phyloP scores from a whole-genome alignment of 1,140 invertebrate species.

The Radopholus similis region DNA sequence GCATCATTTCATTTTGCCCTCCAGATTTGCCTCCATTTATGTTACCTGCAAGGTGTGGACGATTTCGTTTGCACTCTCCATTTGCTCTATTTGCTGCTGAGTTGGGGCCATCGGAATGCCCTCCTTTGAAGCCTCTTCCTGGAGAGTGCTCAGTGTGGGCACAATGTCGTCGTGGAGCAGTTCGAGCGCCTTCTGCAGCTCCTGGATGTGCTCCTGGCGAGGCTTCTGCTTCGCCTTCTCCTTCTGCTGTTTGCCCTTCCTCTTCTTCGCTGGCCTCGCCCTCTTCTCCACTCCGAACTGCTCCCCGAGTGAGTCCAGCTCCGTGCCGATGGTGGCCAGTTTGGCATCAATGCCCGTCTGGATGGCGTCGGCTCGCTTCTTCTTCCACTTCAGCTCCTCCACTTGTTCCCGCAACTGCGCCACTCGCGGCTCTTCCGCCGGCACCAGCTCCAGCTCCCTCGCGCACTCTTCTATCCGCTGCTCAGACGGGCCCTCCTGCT shows the following conservation, averaged over 20 bases:
- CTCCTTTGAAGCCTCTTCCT: not conserved
- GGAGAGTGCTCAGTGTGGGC: not conserved
- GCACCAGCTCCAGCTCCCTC: not conserved
- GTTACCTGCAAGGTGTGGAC: not conserved
- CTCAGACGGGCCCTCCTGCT: not conserved
- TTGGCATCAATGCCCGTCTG: not conserved
- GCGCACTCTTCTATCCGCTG: not conserved
- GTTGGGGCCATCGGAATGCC: not conserved
- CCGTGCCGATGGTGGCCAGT: conserved; percentile 4
- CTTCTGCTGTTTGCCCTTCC: not conserved
- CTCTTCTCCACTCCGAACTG: not conserved
- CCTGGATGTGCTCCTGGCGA: not conserved
- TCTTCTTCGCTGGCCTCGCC: not conserved
- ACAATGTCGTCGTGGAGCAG: not conserved
- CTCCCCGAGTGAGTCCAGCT: not conserved
- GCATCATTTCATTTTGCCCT: no score
- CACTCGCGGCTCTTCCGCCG: not conserved
- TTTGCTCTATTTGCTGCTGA: not conserved
- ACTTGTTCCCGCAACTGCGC: not conserved
- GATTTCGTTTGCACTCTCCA: not conserved
- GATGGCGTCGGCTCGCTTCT: not conserved
- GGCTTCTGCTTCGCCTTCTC: not conserved
- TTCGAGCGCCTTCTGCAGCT: conserved; percentile 1
- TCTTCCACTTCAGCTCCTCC: not conserved
- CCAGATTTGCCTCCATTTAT: no score